Conservation (phyloP, 1,140 invertebrate species). For the Lethrus apterus region DNA sequence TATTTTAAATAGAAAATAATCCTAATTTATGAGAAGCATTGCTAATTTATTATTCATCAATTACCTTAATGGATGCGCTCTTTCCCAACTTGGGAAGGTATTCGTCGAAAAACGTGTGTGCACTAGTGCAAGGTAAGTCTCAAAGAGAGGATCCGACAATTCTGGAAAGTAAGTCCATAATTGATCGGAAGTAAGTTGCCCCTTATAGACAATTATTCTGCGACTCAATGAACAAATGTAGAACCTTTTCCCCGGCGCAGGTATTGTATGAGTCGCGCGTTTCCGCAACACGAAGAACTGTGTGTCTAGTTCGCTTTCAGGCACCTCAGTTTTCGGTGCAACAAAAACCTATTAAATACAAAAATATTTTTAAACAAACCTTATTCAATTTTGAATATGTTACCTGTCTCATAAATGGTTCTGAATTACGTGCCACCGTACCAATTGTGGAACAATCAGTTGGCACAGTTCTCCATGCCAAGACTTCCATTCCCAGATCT, state of each 20-base stretch:
- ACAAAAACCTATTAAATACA: conserved; percentile 27
- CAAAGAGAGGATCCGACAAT: conserved; percentile 69
- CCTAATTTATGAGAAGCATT: too few species aligned
- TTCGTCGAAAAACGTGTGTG: conserved; percentile 97
- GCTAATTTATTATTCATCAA: too few species aligned
- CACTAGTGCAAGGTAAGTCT: conserved; percentile 91
- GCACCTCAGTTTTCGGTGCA: conserved; percentile 16
- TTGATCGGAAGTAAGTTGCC: conserved; percentile 92
- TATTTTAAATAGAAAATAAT: too few species aligned
- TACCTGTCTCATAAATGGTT: conserved; percentile 89
- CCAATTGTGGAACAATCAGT: conserved; percentile 81
- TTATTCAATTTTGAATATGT: neutral
- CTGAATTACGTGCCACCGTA: conserved; percentile 81
- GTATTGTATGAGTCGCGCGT: conserved; percentile 81
- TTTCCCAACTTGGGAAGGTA: conserved; percentile 98
- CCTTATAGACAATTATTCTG: conserved; percentile 93
- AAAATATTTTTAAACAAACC: conserved; percentile 4
- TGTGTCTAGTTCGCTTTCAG: conserved; percentile 37
- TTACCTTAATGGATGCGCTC: conserved; percentile 95
- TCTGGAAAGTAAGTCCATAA: conserved; percentile 74
- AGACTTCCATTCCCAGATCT: conserved; percentile 69
- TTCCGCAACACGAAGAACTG: conserved; percentile 91
- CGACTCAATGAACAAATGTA: conserved; percentile 95
- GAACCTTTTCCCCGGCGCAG: conserved; percentile 75
- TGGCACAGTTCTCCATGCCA: conserved; percentile 89